Base-by-base conservation (phyloP, 2,888 invertebrate species). In the Eucera pruinosa region DNA sequence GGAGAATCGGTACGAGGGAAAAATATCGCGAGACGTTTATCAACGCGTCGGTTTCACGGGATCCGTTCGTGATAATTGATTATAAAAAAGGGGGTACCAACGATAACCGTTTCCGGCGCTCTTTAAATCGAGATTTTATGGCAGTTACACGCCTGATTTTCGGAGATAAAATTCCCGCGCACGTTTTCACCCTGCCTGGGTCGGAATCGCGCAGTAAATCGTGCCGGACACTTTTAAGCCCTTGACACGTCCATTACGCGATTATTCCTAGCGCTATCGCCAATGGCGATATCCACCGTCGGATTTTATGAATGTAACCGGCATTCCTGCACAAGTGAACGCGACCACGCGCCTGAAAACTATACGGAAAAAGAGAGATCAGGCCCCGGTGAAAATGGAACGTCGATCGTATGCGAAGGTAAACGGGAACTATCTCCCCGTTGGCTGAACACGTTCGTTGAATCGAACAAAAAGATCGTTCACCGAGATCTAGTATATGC, bases 281-380 rank as follows among this genome's bases (percentile, higher is more conserved):
- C 43, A 25, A n/a, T 55, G 66, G 68, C 69, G 60, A 69, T 76
- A 69, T 67, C 76, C 68, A 66, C 76, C 78, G 58, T 62, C 75
- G 78, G 78, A 85, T 85, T 86, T 80, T 81, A 85, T 81, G 81
- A 85, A 84, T 84, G 75, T 80, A 80, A 84, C 77, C 62, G 67
- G 50, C 61, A 66, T 27, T 47, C 69, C 54, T 33, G 58, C 18
- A 23, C 41, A 18, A 41, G 39, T 36, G 64, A 20, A 47, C 71
- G 20, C 33, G 6, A 41, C 58, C 66, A 33, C 71, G 57, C 41
- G 39, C 5, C 25, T 5, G 36, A 39, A 55, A 58, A 72, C 45
- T 41, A 18, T 36, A 39, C 4, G 15, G 15, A 25, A 18, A 23
- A 57, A 39, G 18, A 23, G 15, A n/a, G 23, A 25, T 0, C 5